Evolutionary conservation across 2,113 vertebrate genomes (phyloP), one percentile per base, ranked within the genome.

Genomic region (Solea solea): DNA sequence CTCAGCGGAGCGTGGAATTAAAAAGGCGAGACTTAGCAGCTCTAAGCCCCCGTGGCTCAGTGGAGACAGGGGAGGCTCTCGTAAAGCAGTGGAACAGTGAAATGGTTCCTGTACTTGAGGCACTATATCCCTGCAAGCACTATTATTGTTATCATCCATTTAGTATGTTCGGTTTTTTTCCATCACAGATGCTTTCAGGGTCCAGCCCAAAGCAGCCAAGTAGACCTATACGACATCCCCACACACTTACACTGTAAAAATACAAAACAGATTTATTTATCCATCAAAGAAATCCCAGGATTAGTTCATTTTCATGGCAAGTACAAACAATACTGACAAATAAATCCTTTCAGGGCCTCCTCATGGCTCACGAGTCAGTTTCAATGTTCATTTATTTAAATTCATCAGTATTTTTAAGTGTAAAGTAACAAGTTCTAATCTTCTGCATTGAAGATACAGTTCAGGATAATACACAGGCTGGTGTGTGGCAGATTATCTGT

Each of bases 11-110:
- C 16, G 0, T 12, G 15, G 49, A 53, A 74, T 55, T 52, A 0
- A 59, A 51, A 40, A 44, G 14, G 21, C 55, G 54, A 45, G 50
- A 52, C 64, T 51, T 28, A 42, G 57, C 11, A 44, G 72, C 67
- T 52, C 3, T 41, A 9, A n/a, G 53, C 46, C 21, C 55, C 13
- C 7, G 34, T 12, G 41, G 78, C 56, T 70, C 72, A 39, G 46
- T 46, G 64, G 62, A 66, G 9, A 4, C 51, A 69, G 16, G 51
- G 21, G 41, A 76, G 58, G 55, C 41, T 40, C 28, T 52, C 8
- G 7, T n/a, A 51, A 50, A 55, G 51, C 9, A 13, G 46, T 21
- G 46, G 11, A n/a, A 51, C 42, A 57, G 40, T 10, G 28, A 64
- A 44, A 61, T 14, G 50, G 15, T 57, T 71, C 65, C 45, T 39